Evolutionary conservation across 2,113 vertebrate species (phyloP).

Genomic region (Entelurus aequoreus): DNA sequence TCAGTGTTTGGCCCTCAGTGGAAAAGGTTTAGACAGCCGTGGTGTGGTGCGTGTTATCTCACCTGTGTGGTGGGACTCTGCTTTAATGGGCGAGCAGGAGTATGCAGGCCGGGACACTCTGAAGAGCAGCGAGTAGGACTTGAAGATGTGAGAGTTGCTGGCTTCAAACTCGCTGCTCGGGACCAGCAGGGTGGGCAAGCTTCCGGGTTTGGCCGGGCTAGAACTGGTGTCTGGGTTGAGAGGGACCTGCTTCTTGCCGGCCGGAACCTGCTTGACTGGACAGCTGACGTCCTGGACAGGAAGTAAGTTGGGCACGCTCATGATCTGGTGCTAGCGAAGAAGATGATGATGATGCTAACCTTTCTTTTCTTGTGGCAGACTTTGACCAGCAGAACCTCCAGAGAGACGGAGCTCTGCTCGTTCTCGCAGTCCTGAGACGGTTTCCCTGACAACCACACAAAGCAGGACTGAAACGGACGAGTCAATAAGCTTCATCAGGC

Average conservation of each 20-base stretch:
- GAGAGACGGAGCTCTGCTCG: constrained; percentile 92
- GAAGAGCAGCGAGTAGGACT: constrained; percentile 96
- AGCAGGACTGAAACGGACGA: neutral
- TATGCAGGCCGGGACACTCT: constrained; percentile 72
- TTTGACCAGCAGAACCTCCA: constrained; percentile 98
- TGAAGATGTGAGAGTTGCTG: constrained; percentile 98
- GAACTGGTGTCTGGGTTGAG: constrained; percentile 83
- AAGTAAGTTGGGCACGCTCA: neutral
- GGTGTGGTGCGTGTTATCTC: constrained; percentile 32
- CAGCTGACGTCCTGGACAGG: constrained; percentile 89
- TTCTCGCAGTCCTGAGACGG: constrained; percentile 94
- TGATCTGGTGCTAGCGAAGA: neutral
- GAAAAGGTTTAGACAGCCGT: too few relatives aligned
- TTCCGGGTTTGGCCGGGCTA: constrained; percentile 82
- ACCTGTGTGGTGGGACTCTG: constrained; percentile 91
- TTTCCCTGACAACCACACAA: constrained; percentile 75
- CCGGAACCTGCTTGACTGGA: constrained; percentile 94
- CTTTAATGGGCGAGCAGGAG: constrained; percentile 68
- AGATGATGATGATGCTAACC: constrained; percentile 67
- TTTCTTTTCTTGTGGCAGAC: constrained; percentile 99
- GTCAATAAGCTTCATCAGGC: neutral
- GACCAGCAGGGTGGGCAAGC: constrained; percentile 85
- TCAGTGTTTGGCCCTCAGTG: too few relatives aligned
- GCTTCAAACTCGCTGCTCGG: constrained; percentile 97
- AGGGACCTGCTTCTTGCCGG: constrained; percentile 98